Evolutionary conservation across 1,140 invertebrate genomes (phyloP).

Genomic region (Metaphire vulgaris): DNA sequence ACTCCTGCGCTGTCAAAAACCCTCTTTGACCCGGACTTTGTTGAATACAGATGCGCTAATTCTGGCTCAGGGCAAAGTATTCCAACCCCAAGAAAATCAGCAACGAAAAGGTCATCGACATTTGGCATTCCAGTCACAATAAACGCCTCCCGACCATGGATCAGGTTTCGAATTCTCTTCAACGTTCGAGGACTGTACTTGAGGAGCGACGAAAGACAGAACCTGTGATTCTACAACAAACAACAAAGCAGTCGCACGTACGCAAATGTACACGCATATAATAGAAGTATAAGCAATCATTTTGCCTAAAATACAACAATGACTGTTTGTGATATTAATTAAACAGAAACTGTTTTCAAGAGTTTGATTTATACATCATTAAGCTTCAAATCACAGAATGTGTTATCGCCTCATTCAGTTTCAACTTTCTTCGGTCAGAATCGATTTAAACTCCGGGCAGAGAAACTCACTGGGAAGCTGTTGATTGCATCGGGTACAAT

Average conservation of each 20-base stretch:
- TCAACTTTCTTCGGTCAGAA: too few relatives aligned
- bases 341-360: too few relatives aligned
- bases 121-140: slow-evolving; percentile 49
- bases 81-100: slow-evolving; percentile 46
- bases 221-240: slow-evolving; percentile 38
- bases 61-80: slow-evolving; percentile 50
- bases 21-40: slow-evolving; percentile 51
- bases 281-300: too few relatives aligned
- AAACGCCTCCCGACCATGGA: slow-evolving; percentile 48
- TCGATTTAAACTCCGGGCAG: too few relatives aligned
- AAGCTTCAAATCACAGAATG: too few relatives aligned
- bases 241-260: not conserved
- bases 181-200: slow-evolving; percentile 50
- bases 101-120: slow-evolving; percentile 48
- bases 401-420: too few relatives aligned
- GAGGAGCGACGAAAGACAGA: slow-evolving; percentile 50
- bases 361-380: too few relatives aligned
- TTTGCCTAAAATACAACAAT: too few relatives aligned
- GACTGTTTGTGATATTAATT: too few relatives aligned
- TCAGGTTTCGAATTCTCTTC: slow-evolving; percentile 45
- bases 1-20: slow-evolving; percentile 50
- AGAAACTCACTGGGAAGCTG: slow-evolving; percentile 49
- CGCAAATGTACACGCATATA: not conserved
- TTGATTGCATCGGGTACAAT: slow-evolving; percentile 51
- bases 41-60: slow-evolving; percentile 46